Evolutionary conservation across 1,140 invertebrate species (phyloP), one percentile per base, ranked within the genome.

Genomic region (Hycleus phaleratus): DNA sequence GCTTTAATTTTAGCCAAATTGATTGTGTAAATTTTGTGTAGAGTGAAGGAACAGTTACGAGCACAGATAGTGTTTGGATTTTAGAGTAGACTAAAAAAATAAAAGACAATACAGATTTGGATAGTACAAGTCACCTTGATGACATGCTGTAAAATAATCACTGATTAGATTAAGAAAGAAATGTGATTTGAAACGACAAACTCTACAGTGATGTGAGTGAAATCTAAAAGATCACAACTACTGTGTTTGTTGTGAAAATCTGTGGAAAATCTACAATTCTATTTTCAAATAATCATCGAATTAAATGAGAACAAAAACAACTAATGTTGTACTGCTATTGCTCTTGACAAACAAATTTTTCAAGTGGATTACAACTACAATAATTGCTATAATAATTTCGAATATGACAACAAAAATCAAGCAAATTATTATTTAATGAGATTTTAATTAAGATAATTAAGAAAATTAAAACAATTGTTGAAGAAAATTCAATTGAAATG

Each of bases 111-210:
- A 66, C 59, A 68, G 68, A 63, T 70, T 70, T 70, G 63, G 68
- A 68, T 68, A 70, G 68, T 70, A 70, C 68, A 67, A 62, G 67
- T 70, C 68, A 70, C 68, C 67, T 67, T 58, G 25, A 63, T 62
- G 52, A 56, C 63, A 65, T 65, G 63, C 63, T 62, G 47, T 39
- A 55, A 46, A 45, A 38, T 18, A 18, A 18, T 18, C 12, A 48
- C 11, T 43, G 45, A 52, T 44, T 52, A 40, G 43, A 52, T 45
- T 11, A 48, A 12, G 51, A 46, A 42, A 52, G 1, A 18, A 18
- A 18, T 18, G 18, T 18, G 18, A 18, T 18, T 18, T 18, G 18
- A 18, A 18, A 18, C 18, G 18, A 18, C 1, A 18, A 18, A 18
- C 18, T 18, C 18, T 18, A 18, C 18, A 18, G 18, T 18, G 18